Evolutionary conservation across 2,113 vertebrate species (phyloP).

Genomic region (Zosterops borbonicus): DNA sequence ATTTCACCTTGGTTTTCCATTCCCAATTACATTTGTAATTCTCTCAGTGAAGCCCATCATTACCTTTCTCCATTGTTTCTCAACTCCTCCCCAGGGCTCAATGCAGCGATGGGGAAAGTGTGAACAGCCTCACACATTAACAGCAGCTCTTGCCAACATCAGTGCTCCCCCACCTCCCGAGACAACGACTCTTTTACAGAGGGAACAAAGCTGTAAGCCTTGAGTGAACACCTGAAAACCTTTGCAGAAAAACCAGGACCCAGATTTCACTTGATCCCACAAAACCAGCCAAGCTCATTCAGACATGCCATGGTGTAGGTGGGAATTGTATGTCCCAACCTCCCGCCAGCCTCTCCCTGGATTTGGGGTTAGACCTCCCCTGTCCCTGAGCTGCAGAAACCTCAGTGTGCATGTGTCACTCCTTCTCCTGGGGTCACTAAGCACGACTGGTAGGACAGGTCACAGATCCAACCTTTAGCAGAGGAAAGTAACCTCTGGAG

Average conservation of each 20-base stretch:
- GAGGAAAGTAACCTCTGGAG: background rate
- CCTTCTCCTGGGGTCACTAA: background rate
- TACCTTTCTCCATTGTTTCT: background rate
- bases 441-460: background rate
- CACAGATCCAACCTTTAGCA: background rate
- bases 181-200: background rate
- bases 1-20: slow-evolving; percentile 14
- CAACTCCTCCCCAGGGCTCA: background rate
- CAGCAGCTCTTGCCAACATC: background rate
- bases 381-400: background rate
- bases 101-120: background rate
- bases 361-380: background rate
- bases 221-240: background rate
- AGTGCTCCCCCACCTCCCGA: background rate
- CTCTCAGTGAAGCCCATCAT: background rate
- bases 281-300: background rate
- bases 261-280: rapidly evolving
- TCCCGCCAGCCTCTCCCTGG: background rate
- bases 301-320: rapidly evolving
- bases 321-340: background rate
- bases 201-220: background rate
- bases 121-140: background rate
- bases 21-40: slow-evolving; percentile 6
- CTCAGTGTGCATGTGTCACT: rapidly evolving
- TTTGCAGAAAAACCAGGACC: background rate